These are phyloP conservation scores for Dendrocincla tyrannina DNA, from an alignment of 2,797 vertebrate genomes.

Conservation along the genomic window DNA sequence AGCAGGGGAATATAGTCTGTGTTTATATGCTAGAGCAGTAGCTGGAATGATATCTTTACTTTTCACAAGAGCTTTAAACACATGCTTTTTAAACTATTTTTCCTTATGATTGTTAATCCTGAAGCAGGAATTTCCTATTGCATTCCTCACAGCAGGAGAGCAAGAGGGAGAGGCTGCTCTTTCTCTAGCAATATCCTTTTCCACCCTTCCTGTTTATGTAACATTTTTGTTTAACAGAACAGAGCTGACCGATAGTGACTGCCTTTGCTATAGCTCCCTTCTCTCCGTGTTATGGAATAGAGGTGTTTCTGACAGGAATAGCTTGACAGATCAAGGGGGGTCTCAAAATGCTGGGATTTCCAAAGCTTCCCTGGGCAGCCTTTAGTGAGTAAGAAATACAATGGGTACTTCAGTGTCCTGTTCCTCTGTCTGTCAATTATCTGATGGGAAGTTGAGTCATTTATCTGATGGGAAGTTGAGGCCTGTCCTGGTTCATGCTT, in stretches of 20 bases:
- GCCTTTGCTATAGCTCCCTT: not conserved
- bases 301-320: not conserved
- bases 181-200: conserved; percentile 36
- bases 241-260: not conserved
- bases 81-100: conserved; percentile 17
- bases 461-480: not conserved
- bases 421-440: not conserved
- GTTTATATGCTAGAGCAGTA: not conserved
- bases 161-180: conserved; percentile 39
- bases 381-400: not conserved
- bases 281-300: not conserved
- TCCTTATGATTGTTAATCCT: conserved; percentile 39
- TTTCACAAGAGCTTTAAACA: not conserved
- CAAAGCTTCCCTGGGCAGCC: not conserved
- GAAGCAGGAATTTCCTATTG: conserved; percentile 58
- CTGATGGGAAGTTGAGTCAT: not conserved
- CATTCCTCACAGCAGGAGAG: conserved; percentile 51
- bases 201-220: conserved; percentile 69
- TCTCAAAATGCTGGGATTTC: not conserved
- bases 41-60: not conserved
- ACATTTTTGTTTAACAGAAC: conserved; percentile 20
- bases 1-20: not conserved
- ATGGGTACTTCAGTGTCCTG: not conserved
- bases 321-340: not conserved
- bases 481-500: not conserved